phyloP scores from a whole-genome alignment of 2,888 invertebrate genomes.

The Callimorpha dominula region DNA sequence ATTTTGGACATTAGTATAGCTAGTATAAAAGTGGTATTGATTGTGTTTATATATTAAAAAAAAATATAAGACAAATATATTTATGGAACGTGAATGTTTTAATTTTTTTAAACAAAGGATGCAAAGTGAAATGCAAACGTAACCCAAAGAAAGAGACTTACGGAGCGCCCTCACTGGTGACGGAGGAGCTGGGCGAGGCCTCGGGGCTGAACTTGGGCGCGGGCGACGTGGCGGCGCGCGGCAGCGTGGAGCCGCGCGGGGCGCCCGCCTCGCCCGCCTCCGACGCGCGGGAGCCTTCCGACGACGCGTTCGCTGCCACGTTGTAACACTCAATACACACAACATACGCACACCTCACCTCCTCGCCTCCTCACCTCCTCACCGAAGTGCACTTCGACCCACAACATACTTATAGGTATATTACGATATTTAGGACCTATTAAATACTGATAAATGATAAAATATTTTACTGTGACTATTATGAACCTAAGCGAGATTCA shows the following conservation, averaged over 20 bases:
- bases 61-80: too few species aligned
- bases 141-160: too few species aligned
- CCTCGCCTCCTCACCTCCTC: too few species aligned
- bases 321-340: slow-evolving; percentile 82
- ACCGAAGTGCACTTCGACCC: too few species aligned
- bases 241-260: slow-evolving; percentile 77
- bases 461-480: background rate
- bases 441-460: too few species aligned
- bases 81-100: too few species aligned
- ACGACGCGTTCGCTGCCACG: slow-evolving; percentile 84
- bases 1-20: background rate
- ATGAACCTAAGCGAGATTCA: background rate
- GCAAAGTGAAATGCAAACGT: too few species aligned
- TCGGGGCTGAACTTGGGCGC: slow-evolving; percentile 92
- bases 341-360: slow-evolving; percentile 6
- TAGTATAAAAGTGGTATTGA: background rate
- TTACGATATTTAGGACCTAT: background rate
- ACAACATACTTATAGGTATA: background rate
- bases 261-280: slow-evolving; percentile 84
- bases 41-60: too few species aligned
- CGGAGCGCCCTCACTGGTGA: slow-evolving; percentile 94
- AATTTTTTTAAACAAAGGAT: background rate
- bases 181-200: slow-evolving; percentile 95
- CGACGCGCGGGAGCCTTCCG: slow-evolving; percentile 82
- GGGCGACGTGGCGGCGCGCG: slow-evolving; percentile 78